Conservation (phyloP, 2,888 invertebrate species). For the Ditylenchus weischeri region DNA sequence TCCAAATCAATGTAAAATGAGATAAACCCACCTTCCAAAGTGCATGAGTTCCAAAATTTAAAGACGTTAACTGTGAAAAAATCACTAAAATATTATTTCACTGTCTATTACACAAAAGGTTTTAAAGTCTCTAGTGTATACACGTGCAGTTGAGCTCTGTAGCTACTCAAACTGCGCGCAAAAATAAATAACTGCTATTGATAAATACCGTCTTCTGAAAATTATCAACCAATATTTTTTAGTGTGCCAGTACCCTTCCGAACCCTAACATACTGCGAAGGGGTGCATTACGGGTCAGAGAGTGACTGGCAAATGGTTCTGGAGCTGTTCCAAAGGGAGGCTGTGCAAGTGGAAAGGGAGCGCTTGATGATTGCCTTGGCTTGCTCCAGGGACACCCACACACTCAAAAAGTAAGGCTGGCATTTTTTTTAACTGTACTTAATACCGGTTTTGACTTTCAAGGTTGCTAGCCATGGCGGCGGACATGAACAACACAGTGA, state of each 20-base stretch:
- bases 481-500: conserved; percentile 40
- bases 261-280: conserved; percentile 46
- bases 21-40: too few species aligned
- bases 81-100: too few species aligned
- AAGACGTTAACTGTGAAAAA: too few species aligned
- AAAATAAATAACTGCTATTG: too few species aligned
- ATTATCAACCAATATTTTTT: conserved; percentile 13
- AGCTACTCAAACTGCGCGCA: too few species aligned
- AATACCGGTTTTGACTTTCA: conserved; percentile 14
- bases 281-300: conserved; percentile 47
- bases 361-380: conserved; percentile 45
- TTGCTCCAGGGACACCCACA: conserved; percentile 46
- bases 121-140: too few species aligned
- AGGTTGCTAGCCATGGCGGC: conserved; percentile 45
- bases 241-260: conserved; percentile 51
- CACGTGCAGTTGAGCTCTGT: too few species aligned
- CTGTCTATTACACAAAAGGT: too few species aligned
- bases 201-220: too few species aligned
- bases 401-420: conserved; percentile 43
- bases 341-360: conserved; percentile 46
- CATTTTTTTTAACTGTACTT: neutral
- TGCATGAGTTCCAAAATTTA: too few species aligned
- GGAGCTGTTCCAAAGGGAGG: conserved; percentile 34
- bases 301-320: conserved; percentile 42
- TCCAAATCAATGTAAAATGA: too few species aligned